Percentiles rank a stretch among this genome's conserved stretches.
These are phyloP conservation scores for Mormyrus lacerda DNA, from an alignment of 2,113 vertebrate genomes.

Conservation along the genomic window DNA sequence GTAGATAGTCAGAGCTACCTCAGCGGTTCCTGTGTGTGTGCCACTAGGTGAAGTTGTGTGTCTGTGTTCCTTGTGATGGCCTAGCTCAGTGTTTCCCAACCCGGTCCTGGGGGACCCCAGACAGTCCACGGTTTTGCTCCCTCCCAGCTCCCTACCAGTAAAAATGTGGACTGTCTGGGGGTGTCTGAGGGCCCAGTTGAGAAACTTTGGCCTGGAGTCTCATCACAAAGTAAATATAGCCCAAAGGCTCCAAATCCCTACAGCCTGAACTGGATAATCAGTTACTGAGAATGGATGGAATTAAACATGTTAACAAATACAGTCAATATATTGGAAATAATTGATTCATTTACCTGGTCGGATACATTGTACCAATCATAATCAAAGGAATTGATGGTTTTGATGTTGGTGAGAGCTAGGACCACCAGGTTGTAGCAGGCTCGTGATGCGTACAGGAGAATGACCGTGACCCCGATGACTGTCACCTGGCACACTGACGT, in stretches of 20 bases:
- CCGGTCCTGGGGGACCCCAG: not conserved
- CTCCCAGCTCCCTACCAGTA: not conserved
- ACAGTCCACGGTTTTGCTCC: not conserved
- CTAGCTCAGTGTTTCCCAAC: not conserved
- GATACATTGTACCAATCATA: slow-evolving; percentile 99
- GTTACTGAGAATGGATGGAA: not conserved
- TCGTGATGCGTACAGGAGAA: slow-evolving; percentile 83
- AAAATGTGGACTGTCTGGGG: not conserved
- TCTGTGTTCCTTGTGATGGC: not conserved
- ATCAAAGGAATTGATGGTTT: slow-evolving; percentile 82
- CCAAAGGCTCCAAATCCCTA: not conserved
- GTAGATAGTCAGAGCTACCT: not conserved
- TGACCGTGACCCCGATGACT: slow-evolving; percentile 76
- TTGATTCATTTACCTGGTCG: slow-evolving; percentile 75
- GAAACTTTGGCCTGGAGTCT: not conserved
- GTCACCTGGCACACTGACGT: slow-evolving; percentile 94
- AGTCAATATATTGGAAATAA: not conserved
- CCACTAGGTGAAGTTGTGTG: not conserved
- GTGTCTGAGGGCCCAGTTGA: not conserved
- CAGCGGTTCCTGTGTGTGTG: not conserved
- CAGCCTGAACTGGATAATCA: not conserved
- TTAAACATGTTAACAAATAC: not conserved
- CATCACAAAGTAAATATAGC: not conserved
- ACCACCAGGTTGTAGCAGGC: slow-evolving; percentile 95
- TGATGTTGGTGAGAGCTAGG: slow-evolving; percentile 73